Conservation (phyloP, 2,888 invertebrate species). For the Podabrus alpinus region DNA sequence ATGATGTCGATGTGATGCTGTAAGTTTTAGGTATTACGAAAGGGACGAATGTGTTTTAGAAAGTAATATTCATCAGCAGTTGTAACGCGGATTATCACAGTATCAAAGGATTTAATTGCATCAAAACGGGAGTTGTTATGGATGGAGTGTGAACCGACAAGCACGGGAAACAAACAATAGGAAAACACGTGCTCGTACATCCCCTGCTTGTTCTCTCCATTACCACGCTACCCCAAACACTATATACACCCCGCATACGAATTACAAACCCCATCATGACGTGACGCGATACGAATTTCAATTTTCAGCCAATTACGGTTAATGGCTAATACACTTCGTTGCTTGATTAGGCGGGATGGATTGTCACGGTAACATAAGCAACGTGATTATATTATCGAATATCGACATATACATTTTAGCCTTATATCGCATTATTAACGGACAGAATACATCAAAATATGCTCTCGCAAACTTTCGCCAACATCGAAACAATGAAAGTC, state of each 20-base stretch:
- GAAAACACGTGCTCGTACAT: slow-evolving; percentile 30
- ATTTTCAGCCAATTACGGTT: slow-evolving; percentile 32
- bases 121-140: slow-evolving; percentile 25
- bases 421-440: background rate
- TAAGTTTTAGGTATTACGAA: background rate
- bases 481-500: background rate
- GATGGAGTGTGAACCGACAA: slow-evolving; percentile 28
- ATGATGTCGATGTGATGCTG: background rate
- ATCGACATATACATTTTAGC: slow-evolving; percentile 9
- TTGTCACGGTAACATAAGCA: slow-evolving; percentile 29
- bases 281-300: slow-evolving; percentile 31
- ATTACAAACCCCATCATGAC: slow-evolving; percentile 27
- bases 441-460: background rate
- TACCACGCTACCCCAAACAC: slow-evolving; percentile 24
- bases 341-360: slow-evolving; percentile 28
- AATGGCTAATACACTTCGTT: slow-evolving; percentile 31
- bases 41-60: background rate
- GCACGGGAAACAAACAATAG: slow-evolving; percentile 29
- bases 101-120: slow-evolving; percentile 22
- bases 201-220: slow-evolving; percentile 29
- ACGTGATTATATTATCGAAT: slow-evolving; percentile 22
- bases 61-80: background rate
- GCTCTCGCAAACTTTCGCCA: background rate
- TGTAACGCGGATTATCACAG: slow-evolving; percentile 12
- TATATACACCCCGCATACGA: slow-evolving; percentile 29